Evolutionary conservation across 2,113 vertebrate genomes (phyloP).

Genomic region (Octodon degus): DNA sequence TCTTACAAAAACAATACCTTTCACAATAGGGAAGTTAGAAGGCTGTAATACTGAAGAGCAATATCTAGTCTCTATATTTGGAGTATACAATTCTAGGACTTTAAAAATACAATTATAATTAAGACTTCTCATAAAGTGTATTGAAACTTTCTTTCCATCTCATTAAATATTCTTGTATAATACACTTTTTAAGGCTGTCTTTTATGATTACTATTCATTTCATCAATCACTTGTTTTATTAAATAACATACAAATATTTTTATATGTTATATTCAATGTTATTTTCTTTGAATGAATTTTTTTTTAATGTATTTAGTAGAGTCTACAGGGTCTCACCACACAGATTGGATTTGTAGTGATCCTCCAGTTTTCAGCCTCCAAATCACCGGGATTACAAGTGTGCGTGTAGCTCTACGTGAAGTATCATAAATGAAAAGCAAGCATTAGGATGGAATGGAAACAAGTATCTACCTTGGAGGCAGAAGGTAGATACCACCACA

Average conservation of each 20-base stretch:
- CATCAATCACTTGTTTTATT: neutral
- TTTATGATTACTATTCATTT: slow-evolving; percentile 34
- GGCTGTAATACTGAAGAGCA: neutral
- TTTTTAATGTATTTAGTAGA: too few species aligned
- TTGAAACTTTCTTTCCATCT: neutral
- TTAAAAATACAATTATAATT: slow-evolving; percentile 40
- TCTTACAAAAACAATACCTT: neutral
- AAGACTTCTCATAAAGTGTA: neutral
- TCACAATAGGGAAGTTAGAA: slow-evolving; percentile 32
- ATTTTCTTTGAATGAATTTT: too few species aligned
- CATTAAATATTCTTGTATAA: slow-evolving; percentile 28
- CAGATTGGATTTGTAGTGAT: too few species aligned
- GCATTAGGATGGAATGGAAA: too few species aligned
- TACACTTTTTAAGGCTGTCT: neutral
- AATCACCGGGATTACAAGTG: too few species aligned
- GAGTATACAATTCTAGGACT: neutral
- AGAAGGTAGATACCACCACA: too few species aligned
- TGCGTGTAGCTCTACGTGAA: too few species aligned
- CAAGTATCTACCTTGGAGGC: too few species aligned
- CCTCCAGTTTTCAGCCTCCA: too few species aligned
- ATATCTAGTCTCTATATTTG: neutral
- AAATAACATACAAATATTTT: slow-evolving; percentile 19
- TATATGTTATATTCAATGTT: neutral
- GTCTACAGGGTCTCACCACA: too few species aligned
- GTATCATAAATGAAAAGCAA: too few species aligned